Evolutionary conservation across 2,113 vertebrate genomes (phyloP), one percentile per base, ranked within the genome.

Genomic region (Alethe diademata): DNA sequence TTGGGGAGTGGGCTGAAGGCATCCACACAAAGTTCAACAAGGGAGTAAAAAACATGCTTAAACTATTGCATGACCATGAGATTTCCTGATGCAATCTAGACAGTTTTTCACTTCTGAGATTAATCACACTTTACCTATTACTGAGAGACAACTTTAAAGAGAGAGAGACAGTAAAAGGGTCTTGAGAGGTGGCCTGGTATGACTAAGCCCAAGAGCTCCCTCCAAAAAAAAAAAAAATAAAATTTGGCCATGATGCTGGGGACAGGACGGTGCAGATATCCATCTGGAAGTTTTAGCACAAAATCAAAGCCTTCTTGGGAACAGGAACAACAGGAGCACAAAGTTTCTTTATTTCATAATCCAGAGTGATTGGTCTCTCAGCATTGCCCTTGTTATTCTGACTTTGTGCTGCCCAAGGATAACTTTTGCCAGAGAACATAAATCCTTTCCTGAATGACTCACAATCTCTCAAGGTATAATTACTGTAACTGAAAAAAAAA

Each of bases 301-400:
- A 65, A 60, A 75, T 22, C 35, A 75, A 28, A 86, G 19, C 14
- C 42, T 72, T 56, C 24, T 71, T 40, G 36, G 9, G 22, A 73
- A 48, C 7, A 67, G 51, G 28, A 92, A 54, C 9, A 93, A 54
- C 2, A 73, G 31, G 17, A 74, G 36, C 36, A 64, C 12, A 28
- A 35, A 4, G 47, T 54, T 78, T 56, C 54, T 53, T 28, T 28
- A 57, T 36, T 67, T 92, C 16, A 18, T 15, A 14, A 62, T 62
- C 33, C 36, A 75, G 65, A 92, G 48, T 0, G 0, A 7, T 25
- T 7, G 19, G 22, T 53, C 5, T 58, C 60, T 48, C 45, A 40
- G 36, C 18, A 31, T 7, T 69, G 66, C 9, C 28, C 45, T 35
- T 31, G 29, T 25, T 62, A 57, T 64, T 73, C 54, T 50, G 38